phyloP scores from a whole-genome alignment of 2,888 invertebrate species.

The Branchipolynoe longqiensis region DNA sequence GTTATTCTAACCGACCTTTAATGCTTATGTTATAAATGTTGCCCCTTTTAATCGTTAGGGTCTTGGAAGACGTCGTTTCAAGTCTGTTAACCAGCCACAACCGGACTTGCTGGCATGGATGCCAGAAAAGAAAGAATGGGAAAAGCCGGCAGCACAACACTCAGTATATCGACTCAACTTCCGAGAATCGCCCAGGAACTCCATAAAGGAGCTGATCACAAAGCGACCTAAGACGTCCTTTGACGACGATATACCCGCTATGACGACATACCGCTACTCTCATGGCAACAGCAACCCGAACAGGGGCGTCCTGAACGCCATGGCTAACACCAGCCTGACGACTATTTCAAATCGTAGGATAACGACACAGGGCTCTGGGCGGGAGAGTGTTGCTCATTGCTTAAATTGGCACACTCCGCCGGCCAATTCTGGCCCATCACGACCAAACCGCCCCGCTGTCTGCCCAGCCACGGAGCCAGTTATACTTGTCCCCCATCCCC shows the following conservation, averaged over 20 bases:
- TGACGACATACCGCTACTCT: slow-evolving; percentile 77
- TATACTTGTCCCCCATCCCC: slow-evolving; percentile 11
- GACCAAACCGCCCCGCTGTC: slow-evolving; percentile 11
- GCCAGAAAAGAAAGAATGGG: slow-evolving; percentile 73
- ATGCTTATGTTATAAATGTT: too few species aligned
- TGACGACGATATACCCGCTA: slow-evolving; percentile 72
- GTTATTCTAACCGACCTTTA: too few species aligned
- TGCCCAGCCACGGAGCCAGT: slow-evolving; percentile 22
- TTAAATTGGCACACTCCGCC: slow-evolving; percentile 45
- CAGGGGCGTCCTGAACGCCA: slow-evolving; percentile 39
- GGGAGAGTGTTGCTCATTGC: slow-evolving; percentile 47
- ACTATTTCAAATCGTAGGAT: background rate
- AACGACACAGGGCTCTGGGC: background rate
- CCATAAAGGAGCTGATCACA: slow-evolving; percentile 70
- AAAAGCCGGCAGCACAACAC: slow-evolving; percentile 69
- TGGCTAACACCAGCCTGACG: slow-evolving; percentile 41
- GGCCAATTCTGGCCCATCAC: slow-evolving; percentile 29
- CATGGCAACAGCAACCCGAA: slow-evolving; percentile 76
- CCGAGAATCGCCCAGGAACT: slow-evolving; percentile 58
- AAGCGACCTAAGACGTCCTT: slow-evolving; percentile 74
- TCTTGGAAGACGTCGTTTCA: slow-evolving; percentile 74
- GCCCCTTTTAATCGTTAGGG: too few species aligned
- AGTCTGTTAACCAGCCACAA: slow-evolving; percentile 71
- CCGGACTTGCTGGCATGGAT: slow-evolving; percentile 77
- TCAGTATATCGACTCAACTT: slow-evolving; percentile 77